Evolutionary conservation across 2,113 vertebrate species (phyloP).

Genomic region (Verasper variegatus): DNA sequence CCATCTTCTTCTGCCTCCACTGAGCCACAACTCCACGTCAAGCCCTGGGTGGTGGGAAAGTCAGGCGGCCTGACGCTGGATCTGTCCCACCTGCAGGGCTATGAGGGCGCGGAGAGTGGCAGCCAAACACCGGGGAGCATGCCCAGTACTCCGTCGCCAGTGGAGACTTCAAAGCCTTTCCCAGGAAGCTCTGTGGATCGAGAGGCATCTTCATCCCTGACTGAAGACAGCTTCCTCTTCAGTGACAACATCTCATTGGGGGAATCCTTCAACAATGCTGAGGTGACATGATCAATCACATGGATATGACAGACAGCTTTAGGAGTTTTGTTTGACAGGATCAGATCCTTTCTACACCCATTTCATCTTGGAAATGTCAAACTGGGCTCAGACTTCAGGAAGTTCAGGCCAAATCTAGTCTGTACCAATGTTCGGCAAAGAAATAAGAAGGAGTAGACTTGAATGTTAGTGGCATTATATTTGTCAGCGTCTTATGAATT

Average conservation of each 20-base stretch:
- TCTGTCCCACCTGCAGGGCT: slow-evolving; percentile 86
- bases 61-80: slow-evolving; percentile 88
- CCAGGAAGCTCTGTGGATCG: slow-evolving; percentile 79
- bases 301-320: neutral
- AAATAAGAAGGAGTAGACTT: too few relatives aligned
- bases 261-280: slow-evolving; percentile 86
- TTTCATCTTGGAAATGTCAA: too few relatives aligned
- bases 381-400: too few relatives aligned
- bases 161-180: slow-evolving; percentile 88
- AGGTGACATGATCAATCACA: slow-evolving; percentile 82
- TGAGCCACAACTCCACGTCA: slow-evolving; percentile 74
- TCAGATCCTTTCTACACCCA: too few relatives aligned
- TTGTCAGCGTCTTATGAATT: too few relatives aligned
- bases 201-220: slow-evolving; percentile 76
- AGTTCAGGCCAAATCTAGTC: too few relatives aligned
- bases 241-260: slow-evolving; percentile 86
- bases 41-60: slow-evolving; percentile 85
- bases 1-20: slow-evolving; percentile 72
- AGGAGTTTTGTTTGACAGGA: neutral
- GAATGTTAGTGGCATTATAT: too few relatives aligned
- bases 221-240: slow-evolving; percentile 81
- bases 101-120: slow-evolving; percentile 84
- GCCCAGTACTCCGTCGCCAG: slow-evolving; percentile 92
- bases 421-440: too few relatives aligned
- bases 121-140: slow-evolving; percentile 90